Evolutionary conservation across 2,113 vertebrate genomes (phyloP).

Genomic region (Hassar affinis): DNA sequence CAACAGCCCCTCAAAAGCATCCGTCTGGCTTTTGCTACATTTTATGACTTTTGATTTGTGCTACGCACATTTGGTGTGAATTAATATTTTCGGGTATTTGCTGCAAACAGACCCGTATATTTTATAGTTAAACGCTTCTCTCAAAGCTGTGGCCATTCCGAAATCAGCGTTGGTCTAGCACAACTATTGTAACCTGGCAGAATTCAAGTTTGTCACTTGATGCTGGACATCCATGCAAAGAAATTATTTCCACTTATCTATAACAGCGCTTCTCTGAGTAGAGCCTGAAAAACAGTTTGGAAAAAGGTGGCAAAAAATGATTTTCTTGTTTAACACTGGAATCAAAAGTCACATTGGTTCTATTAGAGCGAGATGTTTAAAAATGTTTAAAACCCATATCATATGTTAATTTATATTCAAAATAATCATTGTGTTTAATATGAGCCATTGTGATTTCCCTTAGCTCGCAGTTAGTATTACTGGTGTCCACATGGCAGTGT

Average conservation of each 20-base stretch:
- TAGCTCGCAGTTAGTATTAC: not conserved
- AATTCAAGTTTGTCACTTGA: not conserved
- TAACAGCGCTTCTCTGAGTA: not conserved
- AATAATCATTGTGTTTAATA: not conserved
- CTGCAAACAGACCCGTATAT: not conserved
- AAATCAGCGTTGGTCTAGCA: not conserved
- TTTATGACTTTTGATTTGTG: conserved; percentile 8
- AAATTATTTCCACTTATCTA: not conserved
- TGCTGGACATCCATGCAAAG: not conserved
- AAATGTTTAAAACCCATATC: not conserved
- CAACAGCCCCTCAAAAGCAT: conserved; percentile 3
- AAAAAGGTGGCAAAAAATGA: not conserved
- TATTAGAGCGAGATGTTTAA: not conserved
- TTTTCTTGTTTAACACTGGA: not conserved
- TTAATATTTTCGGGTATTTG: conserved; percentile 7
- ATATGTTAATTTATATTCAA: not conserved
- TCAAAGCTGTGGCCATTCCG: not conserved
- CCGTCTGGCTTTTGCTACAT: conserved; percentile 10
- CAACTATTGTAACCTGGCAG: not conserved
- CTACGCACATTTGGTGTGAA: conserved; percentile 16
- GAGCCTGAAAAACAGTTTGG: not conserved
- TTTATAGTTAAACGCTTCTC: not conserved
- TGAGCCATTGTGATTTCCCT: not conserved
- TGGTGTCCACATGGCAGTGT: not conserved
- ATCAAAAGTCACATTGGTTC: not conserved